Evolutionary conservation across 2,888 invertebrate genomes (phyloP), one percentile per base, ranked within the genome.

Genomic region (Bembecia ichneumoniformis): DNA sequence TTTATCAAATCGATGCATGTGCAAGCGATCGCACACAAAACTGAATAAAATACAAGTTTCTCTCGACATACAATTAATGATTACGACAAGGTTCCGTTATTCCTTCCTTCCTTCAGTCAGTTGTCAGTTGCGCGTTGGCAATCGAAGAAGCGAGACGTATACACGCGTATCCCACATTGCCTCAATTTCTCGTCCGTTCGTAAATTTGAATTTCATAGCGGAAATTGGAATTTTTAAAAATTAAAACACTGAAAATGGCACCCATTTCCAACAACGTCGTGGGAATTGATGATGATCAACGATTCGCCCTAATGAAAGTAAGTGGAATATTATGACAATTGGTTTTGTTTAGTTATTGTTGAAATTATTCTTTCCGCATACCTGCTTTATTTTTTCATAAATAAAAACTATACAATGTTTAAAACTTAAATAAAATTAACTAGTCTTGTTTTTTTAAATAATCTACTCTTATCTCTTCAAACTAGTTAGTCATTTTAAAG

Each of bases 281-380:
- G 51, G 89, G 89, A 49, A 84, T 93, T 54, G 91, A 91, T 48
- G 94, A 94, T 73, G 92, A 93, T 63, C 92, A 94, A 66, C 89
- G 91, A 58, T 93, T 94, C 67, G 90, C 92, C 13, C 81, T 94
- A 54, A 93, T 93, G 92, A 94, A 93, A 91, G 94, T 94, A 88
- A 50, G 69, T 64, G 28, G n/a, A n/a, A n/a, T n/a, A n/a, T n/a
- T n/a, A n/a, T n/a, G n/a, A n/a, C n/a, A n/a, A 28, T 28, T 9
- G n/a, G n/a, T 16, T 43, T 28, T 17, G 9, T 13, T 14, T 2
- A 28, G 20, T 7, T 28, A 28, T 28, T 28, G 9, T 28, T 28
- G 28, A 28, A 28, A 20, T 20, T 20, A 20, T 20, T 20, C 20
- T 20, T 7, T 17, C 3, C 17, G 17, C 1, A 17, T 17, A 17